A percentile compares a stretch with the other conserved stretches of the same genome.
phyloP scores from a whole-genome alignment of 37 sponge, comb jelly and placozoan genomes.

The Ianthella basta region DNA sequence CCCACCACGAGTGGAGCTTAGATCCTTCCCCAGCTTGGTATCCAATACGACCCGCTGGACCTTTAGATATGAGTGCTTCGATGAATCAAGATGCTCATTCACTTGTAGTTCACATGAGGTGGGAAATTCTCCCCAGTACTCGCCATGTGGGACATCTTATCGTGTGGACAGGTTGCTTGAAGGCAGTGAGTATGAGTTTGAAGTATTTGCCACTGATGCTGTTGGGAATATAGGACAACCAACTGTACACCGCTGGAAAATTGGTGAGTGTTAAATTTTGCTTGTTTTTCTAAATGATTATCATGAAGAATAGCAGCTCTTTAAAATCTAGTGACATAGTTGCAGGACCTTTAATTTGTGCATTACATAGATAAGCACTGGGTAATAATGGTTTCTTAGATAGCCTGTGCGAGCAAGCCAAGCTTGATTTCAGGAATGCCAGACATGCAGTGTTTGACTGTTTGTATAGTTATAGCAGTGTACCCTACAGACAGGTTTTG shows the following conservation, averaged over 20 bases:
- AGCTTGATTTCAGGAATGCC: no score
- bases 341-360: no score
- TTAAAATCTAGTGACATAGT: no score
- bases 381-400: no score
- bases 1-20: conserved; percentile 10
- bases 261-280: conserved; percentile 5
- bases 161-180: not conserved
- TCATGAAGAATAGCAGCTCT: no score
- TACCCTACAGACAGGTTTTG: no score
- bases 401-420: no score
- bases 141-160: conserved; percentile 3
- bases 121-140: not conserved
- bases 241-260: conserved; percentile 12
- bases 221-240: conserved; percentile 34
- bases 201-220: conserved; percentile 17
- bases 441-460: no score
- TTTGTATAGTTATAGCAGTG: no score
- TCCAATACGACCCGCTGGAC: not conserved
- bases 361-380: no score
- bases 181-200: conserved; percentile 6
- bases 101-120: not conserved
- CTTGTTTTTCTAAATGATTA: no score
- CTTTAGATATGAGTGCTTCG: conserved; percentile 13
- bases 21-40: not conserved
- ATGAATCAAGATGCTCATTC: conserved; percentile 21